A percentile compares a stretch with the other conserved stretches of the same genome.
Evolutionary conservation across 2,797 vertebrate species (phyloP).

Genomic region (Micromesistius poutassou): DNA sequence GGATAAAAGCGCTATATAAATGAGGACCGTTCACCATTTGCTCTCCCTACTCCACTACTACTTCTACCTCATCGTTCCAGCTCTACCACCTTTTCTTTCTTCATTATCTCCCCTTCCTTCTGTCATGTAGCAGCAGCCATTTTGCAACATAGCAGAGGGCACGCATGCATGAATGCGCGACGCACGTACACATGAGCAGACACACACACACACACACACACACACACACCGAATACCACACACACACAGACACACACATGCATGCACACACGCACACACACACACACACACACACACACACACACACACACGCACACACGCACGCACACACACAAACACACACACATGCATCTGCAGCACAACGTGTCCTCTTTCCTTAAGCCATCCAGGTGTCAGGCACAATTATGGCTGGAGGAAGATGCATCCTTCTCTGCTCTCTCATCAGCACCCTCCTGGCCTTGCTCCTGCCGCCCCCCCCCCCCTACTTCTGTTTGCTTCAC

Average conservation of each 20-base stretch:
- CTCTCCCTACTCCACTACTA: conserved; percentile 18
- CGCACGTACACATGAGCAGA: neutral
- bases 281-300: neutral
- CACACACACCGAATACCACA: neutral
- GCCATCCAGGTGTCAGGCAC: conserved; percentile 23
- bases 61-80: conserved; percentile 4
- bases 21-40: too few species aligned
- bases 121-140: conserved; percentile 57
- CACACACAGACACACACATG: conserved; percentile 11
- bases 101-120: conserved; percentile 11
- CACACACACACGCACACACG: conserved; percentile 3
- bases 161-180: conserved; percentile 2
- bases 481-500: conserved; percentile 2
- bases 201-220: conserved; percentile 15
- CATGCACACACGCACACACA: conserved; percentile 11
- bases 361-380: neutral
- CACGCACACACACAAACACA: neutral
- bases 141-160: conserved; percentile 50
- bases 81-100: neutral
- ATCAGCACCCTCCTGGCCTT: conserved; percentile 3
- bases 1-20: too few species aligned
- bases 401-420: conserved; percentile 29
- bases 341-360: conserved; percentile 10
- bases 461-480: neutral
- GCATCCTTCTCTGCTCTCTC: conserved; percentile 5